phyloP scores from a whole-genome alignment of 1,140 invertebrate species.

The Vollenhovia emeryi region DNA sequence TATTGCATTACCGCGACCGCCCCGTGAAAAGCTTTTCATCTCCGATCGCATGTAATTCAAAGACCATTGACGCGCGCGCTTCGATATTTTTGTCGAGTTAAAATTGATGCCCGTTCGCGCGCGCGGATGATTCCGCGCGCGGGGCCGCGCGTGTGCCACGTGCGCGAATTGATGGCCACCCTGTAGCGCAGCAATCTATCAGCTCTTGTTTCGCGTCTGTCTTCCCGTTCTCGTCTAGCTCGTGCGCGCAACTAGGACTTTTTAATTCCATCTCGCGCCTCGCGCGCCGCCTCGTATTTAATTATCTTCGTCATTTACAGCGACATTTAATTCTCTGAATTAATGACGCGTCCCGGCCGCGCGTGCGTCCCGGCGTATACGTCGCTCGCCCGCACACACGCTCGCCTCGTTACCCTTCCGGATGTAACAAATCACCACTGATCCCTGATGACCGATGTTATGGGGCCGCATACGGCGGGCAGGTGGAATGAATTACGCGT shows the following conservation, averaged over 20 bases:
- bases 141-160: not conserved
- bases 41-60: slow-evolving; percentile 22
- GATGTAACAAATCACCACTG: slow-evolving; percentile 55
- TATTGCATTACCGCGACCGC: slow-evolving; percentile 4
- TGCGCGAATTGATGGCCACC: slow-evolving; percentile 40
- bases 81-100: slow-evolving; percentile 16
- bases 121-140: not conserved
- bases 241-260: slow-evolving; percentile 50
- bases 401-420: slow-evolving; percentile 46
- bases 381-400: not conserved
- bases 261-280: slow-evolving; percentile 45
- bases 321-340: slow-evolving; percentile 60
- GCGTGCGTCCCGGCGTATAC: not conserved
- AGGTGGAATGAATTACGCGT: slow-evolving; percentile 50
- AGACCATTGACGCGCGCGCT: slow-evolving; percentile 28
- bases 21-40: not conserved
- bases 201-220: slow-evolving; percentile 46
- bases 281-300: slow-evolving; percentile 30
- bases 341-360: slow-evolving; percentile 45
- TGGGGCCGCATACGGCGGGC: slow-evolving; percentile 21
- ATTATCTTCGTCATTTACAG: slow-evolving; percentile 60
- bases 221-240: slow-evolving; percentile 13
- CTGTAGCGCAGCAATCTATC: slow-evolving; percentile 39
- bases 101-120: slow-evolving; percentile 27
- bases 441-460: slow-evolving; percentile 56